Evolutionary conservation across 2,797 vertebrate species (phyloP), one percentile per base, ranked within the genome.

Genomic region (Eupleurogrammus muticus): DNA sequence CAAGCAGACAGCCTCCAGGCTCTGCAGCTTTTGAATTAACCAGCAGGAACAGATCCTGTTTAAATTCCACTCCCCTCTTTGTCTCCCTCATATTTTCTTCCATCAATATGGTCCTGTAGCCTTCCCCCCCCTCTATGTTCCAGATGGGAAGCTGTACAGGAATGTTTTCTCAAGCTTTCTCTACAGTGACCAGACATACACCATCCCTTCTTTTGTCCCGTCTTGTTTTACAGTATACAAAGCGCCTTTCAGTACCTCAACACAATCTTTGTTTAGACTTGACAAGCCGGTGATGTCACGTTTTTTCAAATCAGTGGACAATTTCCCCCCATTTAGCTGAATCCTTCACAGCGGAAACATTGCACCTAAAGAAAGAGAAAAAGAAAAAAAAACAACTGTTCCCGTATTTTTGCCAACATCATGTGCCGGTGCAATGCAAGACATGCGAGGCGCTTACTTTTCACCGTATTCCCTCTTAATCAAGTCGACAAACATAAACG

Each of bases 201-300:
- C 55, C 34, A 44, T 77, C 65, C 70, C 57, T 49, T 76, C 49
- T 62, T 70, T 82, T 85, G 81, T 87, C 54, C 58, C 46, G 60
- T 61, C 75, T 71, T 80, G 59, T 78, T 80, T 79, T 63, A 82
- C 61, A 75, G 24, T 66, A 72, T 46, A 87, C 84, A 89, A 88
- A 83, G 73, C 77, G 83, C 53, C 73, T 86, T 88, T 91, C 78
- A 86, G 21, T 55, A 48, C 35, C 57, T 81, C 66, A 53, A 80
- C 67, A 77, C 51, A 52, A 76, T 73, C 79, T 77, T 79, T 84
- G 71, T 79, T 69, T 57, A 48, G 56, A 55, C 77, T 79, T 73
- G 83, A 90, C 80, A 84, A 79, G 63, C 66, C 14, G 64, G 70
- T 81, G 81, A 87, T 83, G 81, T 87, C 81, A 87, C 80, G 76